Evolutionary conservation across 2,797 vertebrate species (phyloP).

Genomic region (Leptodactylus fallax): DNA sequence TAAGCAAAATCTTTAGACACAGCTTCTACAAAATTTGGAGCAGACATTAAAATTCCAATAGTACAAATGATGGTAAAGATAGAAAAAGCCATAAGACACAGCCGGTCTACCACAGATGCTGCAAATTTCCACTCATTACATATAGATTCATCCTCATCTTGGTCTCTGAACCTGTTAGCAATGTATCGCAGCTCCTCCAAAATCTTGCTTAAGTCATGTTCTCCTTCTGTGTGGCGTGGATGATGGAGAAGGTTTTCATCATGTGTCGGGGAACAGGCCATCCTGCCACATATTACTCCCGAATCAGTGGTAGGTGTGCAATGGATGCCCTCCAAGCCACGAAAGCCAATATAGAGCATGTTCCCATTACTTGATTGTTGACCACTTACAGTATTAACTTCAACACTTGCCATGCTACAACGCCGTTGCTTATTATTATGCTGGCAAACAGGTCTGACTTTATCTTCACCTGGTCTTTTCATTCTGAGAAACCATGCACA

Average conservation of each 20-base stretch:
- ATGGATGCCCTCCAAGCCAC: slow-evolving; percentile 83
- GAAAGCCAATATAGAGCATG: slow-evolving; percentile 86
- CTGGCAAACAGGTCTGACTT: slow-evolving; percentile 83
- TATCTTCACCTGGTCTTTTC: slow-evolving; percentile 89
- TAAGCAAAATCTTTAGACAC: slow-evolving; percentile 89
- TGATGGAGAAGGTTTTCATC: slow-evolving; percentile 77
- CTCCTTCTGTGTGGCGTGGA: slow-evolving; percentile 74
- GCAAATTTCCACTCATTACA: slow-evolving; percentile 97
- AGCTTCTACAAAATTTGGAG: slow-evolving; percentile 91
- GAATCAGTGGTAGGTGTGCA: slow-evolving; percentile 80
- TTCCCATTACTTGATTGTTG: slow-evolving; percentile 82
- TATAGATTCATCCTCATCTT: slow-evolving; percentile 83
- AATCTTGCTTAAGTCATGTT: slow-evolving; percentile 78
- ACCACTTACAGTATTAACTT: slow-evolving; percentile 77
- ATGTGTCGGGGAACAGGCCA: slow-evolving; percentile 78
- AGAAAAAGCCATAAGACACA: slow-evolving; percentile 94
- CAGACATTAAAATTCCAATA: slow-evolving; percentile 93
- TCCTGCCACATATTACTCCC: slow-evolving; percentile 78
- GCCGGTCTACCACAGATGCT: slow-evolving; percentile 92
- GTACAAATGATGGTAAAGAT: slow-evolving; percentile 93
- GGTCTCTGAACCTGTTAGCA: slow-evolving; percentile 85
- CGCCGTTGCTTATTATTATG: slow-evolving; percentile 77
- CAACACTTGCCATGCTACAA: slow-evolving; percentile 86
- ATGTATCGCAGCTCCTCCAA: slow-evolving; percentile 90
- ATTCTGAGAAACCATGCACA: slow-evolving; percentile 96